Conservation (phyloP, 2,888 invertebrate genomes). For the Gibbula magus region DNA sequence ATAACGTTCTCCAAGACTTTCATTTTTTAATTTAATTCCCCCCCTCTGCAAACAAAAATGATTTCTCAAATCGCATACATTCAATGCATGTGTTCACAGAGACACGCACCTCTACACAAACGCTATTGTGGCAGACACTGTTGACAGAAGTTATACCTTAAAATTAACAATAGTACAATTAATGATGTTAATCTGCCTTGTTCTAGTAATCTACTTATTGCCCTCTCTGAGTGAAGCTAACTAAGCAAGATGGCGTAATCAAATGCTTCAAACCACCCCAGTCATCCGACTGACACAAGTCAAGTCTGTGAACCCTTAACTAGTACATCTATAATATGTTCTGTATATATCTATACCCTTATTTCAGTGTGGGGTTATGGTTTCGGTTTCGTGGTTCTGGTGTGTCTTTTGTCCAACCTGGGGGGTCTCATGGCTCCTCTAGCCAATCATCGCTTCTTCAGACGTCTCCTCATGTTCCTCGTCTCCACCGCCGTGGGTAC, state of each 20-base stretch:
- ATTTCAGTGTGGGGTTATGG: constrained; percentile 79
- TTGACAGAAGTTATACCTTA: no score
- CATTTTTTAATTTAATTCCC: background rate
- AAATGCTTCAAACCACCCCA: no score
- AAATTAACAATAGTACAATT: no score
- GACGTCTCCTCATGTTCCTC: constrained; percentile 77
- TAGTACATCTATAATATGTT: background rate
- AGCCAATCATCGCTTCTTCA: constrained; percentile 78
- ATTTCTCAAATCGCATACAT: background rate
- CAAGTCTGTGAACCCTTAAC: no score
- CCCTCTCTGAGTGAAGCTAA: no score
- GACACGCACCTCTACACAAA: no score
- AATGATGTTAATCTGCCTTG: no score
- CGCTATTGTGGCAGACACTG: no score
- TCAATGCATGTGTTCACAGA: background rate
- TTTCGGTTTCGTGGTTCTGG: constrained; percentile 78
- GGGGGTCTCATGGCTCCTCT: constrained; percentile 79
- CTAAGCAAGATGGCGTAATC: no score
- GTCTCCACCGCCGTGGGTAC: constrained; percentile 80
- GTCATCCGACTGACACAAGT: no score
- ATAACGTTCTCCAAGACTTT: background rate
- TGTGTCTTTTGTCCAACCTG: constrained; percentile 79
- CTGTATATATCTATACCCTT: constrained; percentile 3
- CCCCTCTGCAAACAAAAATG: background rate
- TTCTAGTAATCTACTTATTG: no score